These are phyloP conservation scores for Papilio elwesi DNA, from an alignment of 2,888 invertebrate genomes.

Conservation along the genomic window DNA sequence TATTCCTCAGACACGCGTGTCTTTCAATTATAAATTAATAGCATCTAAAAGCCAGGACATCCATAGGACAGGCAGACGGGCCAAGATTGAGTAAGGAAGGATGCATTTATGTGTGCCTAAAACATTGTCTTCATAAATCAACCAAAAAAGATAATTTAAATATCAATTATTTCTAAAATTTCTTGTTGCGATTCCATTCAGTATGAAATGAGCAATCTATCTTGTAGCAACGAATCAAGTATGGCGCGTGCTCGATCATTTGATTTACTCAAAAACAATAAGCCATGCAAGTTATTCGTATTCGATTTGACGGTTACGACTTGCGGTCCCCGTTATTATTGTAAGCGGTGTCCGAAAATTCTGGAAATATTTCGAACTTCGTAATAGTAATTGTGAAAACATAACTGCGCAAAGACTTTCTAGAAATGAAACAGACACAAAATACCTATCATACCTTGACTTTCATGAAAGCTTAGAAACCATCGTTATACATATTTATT, in stretches of 20 bases:
- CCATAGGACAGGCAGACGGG: no score
- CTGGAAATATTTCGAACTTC: background rate
- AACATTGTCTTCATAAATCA: no score
- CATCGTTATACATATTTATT: no score
- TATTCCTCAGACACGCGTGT: no score
- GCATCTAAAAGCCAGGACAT: no score
- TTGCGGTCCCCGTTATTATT: slow-evolving; percentile 46
- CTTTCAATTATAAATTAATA: no score
- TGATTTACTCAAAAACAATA: slow-evolving; percentile 60
- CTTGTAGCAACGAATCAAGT: slow-evolving; percentile 68
- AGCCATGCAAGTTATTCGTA: slow-evolving; percentile 61
- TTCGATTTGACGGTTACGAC: slow-evolving; percentile 75
- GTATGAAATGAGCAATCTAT: slow-evolving; percentile 55
- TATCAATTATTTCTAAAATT: background rate
- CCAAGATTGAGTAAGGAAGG: no score
- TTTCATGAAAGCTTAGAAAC: no score
- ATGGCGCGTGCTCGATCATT: slow-evolving; percentile 60
- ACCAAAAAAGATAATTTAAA: background rate
- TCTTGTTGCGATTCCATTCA: slow-evolving; percentile 1
- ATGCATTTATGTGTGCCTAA: no score
- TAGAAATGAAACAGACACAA: no score
- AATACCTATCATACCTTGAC: no score
- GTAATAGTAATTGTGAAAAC: background rate
- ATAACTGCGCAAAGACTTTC: no score
- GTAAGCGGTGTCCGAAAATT: background rate